Evolutionary conservation across 2,113 vertebrate genomes (phyloP).

Genomic region (Pangasianodon hypophthalmus): DNA sequence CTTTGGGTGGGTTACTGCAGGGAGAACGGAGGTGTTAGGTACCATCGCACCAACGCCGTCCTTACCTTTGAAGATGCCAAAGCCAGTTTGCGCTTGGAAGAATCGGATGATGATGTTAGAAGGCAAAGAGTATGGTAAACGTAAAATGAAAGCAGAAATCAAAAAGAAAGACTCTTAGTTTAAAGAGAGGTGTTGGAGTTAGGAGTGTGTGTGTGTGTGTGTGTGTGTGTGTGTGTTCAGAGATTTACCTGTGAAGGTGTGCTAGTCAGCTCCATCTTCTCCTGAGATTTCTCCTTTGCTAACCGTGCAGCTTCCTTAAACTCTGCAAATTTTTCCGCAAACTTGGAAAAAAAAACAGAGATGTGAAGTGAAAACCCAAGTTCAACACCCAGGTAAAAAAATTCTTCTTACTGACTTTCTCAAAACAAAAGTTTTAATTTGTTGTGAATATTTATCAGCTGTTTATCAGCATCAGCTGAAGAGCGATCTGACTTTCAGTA

Average conservation of each 20-base stretch:
- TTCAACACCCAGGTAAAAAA: neutral
- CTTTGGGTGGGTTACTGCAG: constrained; percentile 12
- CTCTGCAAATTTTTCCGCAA: constrained; percentile 97
- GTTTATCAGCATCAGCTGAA: too few relatives aligned
- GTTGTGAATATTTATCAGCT: too few relatives aligned
- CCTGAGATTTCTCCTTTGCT: constrained; percentile 96
- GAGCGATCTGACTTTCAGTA: too few relatives aligned
- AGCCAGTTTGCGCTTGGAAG: constrained; percentile 37
- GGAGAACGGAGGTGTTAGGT: neutral
- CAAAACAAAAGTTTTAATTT: neutral
- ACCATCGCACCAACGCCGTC: neutral
- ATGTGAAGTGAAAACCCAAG: neutral
- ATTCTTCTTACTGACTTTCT: neutral
- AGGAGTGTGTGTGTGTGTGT: neutral
- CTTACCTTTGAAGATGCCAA: constrained; percentile 39
- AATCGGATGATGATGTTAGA: constrained; percentile 25
- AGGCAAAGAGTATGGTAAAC: neutral
- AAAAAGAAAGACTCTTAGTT: neutral
- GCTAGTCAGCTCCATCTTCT: constrained; percentile 96
- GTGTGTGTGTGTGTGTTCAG: neutral
- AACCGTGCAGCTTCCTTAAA: constrained; percentile 95
- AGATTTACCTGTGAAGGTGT: constrained; percentile 88
- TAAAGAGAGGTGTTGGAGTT: neutral
- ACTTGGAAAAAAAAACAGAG: constrained; percentile 68
- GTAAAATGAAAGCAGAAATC: neutral